These are phyloP conservation scores for Amiota minor DNA, from an alignment of 2,888 invertebrate genomes.

Conservation along the genomic window DNA sequence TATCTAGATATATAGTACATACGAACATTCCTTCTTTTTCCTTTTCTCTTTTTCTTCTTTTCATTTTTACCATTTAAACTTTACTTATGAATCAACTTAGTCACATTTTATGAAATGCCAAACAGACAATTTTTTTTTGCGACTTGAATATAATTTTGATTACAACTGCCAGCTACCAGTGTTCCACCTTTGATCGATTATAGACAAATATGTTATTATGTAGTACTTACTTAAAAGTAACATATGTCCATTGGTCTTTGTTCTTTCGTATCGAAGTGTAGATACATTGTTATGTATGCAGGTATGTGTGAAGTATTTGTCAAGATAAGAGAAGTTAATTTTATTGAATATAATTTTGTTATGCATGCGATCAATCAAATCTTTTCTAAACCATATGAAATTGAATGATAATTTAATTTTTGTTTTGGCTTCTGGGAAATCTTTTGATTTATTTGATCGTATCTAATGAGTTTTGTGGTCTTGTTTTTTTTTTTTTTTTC, in stretches of 20 bases:
- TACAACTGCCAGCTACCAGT: slow-evolving; percentile 66
- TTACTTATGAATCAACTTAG: too few species aligned
- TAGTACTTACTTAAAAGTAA: background rate
- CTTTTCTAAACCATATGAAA: slow-evolving; percentile 3
- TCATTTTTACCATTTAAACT: too few species aligned
- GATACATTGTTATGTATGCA: background rate
- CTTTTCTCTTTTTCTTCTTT: background rate
- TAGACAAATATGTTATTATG: slow-evolving; percentile 1
- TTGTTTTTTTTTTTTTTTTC: background rate
- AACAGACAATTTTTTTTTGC: slow-evolving; percentile 39
- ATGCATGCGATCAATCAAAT: slow-evolving; percentile 4
- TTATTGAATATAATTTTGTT: background rate
- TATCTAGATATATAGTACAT: background rate
- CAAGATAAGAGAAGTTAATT: background rate
- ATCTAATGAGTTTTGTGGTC: slow-evolving; percentile 1
- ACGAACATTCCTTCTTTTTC: too few species aligned
- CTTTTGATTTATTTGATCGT: background rate
- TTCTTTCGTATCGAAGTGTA: background rate
- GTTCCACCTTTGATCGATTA: slow-evolving; percentile 65
- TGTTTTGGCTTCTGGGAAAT: background rate
- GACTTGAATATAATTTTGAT: slow-evolving; percentile 54
- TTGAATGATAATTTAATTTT: slow-evolving; percentile 17
- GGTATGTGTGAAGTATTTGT: slow-evolving; percentile 10
- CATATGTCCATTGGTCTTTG: background rate
- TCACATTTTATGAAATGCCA: too few species aligned